Conservation (phyloP, 2,113 vertebrate genomes). For the Sapayoa aenigma region DNA sequence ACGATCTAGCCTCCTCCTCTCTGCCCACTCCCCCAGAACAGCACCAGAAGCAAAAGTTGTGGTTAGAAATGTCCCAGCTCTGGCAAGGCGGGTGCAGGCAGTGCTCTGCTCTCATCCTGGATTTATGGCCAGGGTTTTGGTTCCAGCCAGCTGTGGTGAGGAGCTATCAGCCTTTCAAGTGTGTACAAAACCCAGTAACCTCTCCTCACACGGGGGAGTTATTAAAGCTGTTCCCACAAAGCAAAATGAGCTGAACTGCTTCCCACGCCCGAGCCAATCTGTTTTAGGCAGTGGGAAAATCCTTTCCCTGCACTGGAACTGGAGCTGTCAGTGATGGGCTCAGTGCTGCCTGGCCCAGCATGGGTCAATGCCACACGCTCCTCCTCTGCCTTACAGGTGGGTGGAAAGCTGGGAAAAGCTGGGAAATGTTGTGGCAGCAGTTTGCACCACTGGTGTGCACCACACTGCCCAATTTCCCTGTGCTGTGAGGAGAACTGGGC, state of each 20-base stretch:
- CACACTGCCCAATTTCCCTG: accelerated
- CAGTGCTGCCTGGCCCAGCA: background rate
- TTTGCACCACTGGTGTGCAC: background rate
- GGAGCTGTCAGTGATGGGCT: background rate
- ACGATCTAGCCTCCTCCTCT: background rate
- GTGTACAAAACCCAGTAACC: constrained; percentile 51
- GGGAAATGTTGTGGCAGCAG: accelerated
- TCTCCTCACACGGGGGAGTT: constrained; percentile 56
- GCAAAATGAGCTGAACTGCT: background rate
- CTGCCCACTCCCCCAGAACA: background rate
- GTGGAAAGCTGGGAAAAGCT: background rate
- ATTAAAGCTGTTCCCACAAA: constrained; percentile 62
- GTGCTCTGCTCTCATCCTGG: background rate
- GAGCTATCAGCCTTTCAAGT: constrained; percentile 51
- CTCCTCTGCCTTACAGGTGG: background rate
- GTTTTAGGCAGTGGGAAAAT: constrained; percentile 53
- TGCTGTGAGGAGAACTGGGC: accelerated
- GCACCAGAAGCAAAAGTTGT: background rate
- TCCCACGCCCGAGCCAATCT: constrained; percentile 44
- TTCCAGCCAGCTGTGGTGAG: constrained; percentile 32
- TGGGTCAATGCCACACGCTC: background rate
- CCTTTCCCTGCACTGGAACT: background rate
- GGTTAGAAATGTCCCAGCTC: background rate
- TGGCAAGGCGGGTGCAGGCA: background rate
- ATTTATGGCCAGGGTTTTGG: constrained; percentile 36